These are phyloP conservation scores for Reticulitermes lucifugus DNA, from an alignment of 2,888 invertebrate genomes.

Conservation along the genomic window DNA sequence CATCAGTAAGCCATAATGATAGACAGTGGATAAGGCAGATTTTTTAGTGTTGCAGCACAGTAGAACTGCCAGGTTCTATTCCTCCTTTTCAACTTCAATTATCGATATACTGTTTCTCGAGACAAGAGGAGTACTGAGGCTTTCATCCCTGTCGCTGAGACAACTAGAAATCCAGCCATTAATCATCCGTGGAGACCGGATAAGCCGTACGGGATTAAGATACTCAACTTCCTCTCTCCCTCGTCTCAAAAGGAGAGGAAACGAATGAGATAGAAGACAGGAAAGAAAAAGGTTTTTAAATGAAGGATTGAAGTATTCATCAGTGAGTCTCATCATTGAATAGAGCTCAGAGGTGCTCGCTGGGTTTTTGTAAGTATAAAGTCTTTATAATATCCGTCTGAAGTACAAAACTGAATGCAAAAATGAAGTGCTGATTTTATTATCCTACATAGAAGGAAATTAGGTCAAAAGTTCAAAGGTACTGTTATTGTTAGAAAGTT, in stretches of 20 bases:
- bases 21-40: too few species aligned
- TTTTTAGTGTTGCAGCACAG: too few species aligned
- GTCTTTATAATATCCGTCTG: not conserved
- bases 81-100: slow-evolving; percentile 3
- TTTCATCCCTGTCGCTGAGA: not conserved
- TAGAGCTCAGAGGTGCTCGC: not conserved
- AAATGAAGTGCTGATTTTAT: not conserved
- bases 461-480: slow-evolving; percentile 3
- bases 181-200: slow-evolving; percentile 8
- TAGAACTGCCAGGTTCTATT: too few species aligned
- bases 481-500: too few species aligned
- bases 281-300: not conserved
- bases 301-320: slow-evolving; percentile 1
- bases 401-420: not conserved
- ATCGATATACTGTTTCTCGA: slow-evolving; percentile 16
- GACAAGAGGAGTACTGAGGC: not conserved
- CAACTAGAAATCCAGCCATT: not conserved
- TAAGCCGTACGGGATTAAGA: not conserved
- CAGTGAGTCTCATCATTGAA: not conserved
- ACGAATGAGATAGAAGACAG: not conserved
- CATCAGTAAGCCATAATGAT: too few species aligned
- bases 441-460: not conserved
- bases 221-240: not conserved
- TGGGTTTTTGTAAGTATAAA: not conserved
- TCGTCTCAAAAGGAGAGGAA: not conserved